These are phyloP conservation scores for Trypoxylon attenuatum DNA, from an alignment of 2,888 invertebrate species.

Conservation along the genomic window DNA sequence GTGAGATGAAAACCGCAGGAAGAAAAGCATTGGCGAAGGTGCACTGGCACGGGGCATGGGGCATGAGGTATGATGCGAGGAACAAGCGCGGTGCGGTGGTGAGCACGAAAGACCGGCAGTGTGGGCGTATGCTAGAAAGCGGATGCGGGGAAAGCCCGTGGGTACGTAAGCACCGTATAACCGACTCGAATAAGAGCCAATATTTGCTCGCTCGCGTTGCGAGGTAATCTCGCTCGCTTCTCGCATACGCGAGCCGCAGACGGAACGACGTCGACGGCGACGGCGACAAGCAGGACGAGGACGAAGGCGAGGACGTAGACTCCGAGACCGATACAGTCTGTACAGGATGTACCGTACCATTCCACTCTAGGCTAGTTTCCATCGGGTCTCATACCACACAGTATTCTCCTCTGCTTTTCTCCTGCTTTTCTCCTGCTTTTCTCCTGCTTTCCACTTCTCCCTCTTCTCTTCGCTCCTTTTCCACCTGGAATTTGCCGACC, in stretches of 20 bases:
- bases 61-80: neutral
- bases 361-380: no score
- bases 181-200: constrained; percentile 66
- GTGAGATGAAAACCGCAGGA: neutral
- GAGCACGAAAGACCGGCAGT: constrained; percentile 8
- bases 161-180: constrained; percentile 64
- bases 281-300: neutral
- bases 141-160: constrained; percentile 42
- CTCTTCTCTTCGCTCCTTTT: no score
- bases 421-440: no score
- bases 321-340: constrained; percentile 9
- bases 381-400: no score
- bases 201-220: constrained; percentile 64
- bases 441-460: no score
- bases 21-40: neutral
- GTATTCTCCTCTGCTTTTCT: no score
- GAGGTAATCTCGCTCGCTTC: constrained; percentile 61
- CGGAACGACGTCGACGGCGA: constrained; percentile 28
- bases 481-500: no score
- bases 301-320: constrained; percentile 15
- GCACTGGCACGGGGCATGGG: neutral
- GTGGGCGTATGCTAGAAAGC: constrained; percentile 10
- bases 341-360: no score
- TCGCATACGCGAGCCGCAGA: constrained; percentile 52
- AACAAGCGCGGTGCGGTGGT: neutral